Base-by-base conservation (phyloP, 2,888 invertebrate species). In the Desoria tigrina region DNA sequence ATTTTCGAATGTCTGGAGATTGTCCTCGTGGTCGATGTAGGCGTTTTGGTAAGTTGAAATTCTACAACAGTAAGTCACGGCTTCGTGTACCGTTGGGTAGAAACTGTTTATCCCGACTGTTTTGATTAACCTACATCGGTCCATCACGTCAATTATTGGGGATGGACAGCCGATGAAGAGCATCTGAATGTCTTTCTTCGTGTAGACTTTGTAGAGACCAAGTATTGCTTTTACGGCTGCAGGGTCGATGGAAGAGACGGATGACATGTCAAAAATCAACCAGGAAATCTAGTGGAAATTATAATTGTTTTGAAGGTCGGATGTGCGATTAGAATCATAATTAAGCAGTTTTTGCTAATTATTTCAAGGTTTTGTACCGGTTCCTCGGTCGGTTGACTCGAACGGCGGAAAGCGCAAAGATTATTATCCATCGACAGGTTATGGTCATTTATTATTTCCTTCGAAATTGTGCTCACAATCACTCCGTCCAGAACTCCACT, bases 211-310 rank as follows among this genome's bases (percentile, higher is more conserved):
- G 24, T 72, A 51, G 2, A 77, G 51, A 1, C 55, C 53, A 6
- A 32, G 54, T 7, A 78, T 45, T 26, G 63, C 37, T 64, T 76
- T 74, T 1, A 72, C 65, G 4, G 76, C 77, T 39, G 71, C 74
- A 0, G 87, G 84, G 79, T 88, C 88, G 6, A 87, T 82, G 69
- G 86, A 86, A 61, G 83, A 85, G 54, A 87, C 79, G 51, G 85
- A 84, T 6, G 86, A 84, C 78, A 87, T 84, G 78, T 88, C 88
- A 66, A 88, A 76, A 26, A 88, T 84, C 45, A 78, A 61, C 68
- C 73, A 72, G 2, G 71, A 56, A 16, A 74, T 68, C 75, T 77
- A 59, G 27, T 65, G 63, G 51, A 53, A 45, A 42, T 53, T n/a
- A n/a, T n/a, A n/a, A n/a, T n/a, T n/a, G 37, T n/a, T n/a, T n/a